phyloP scores from a whole-genome alignment of 2,888 invertebrate species.

The Philopedon plagiatum region DNA sequence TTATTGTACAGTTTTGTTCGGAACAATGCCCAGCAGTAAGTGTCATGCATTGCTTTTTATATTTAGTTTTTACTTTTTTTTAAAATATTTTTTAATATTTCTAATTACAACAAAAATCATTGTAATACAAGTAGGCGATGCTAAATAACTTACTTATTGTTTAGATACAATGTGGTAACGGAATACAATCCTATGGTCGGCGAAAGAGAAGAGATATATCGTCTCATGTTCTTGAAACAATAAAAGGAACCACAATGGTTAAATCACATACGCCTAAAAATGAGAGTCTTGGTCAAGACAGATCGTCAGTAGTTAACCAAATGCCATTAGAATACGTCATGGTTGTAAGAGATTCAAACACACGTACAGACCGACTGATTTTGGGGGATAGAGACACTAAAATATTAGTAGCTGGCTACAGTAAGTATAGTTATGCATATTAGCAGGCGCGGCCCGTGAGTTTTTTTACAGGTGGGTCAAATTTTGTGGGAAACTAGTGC shows the following conservation, averaged over 20 bases:
- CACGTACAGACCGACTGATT: constrained; percentile 76
- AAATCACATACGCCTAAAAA: constrained; percentile 56
- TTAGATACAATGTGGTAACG: constrained; percentile 68
- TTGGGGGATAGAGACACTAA: constrained; percentile 74
- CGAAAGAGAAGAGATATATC: constrained; percentile 61
- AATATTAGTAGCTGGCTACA: constrained; percentile 73
- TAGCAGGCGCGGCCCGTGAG: too few relatives aligned
- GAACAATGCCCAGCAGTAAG: constrained; percentile 77
- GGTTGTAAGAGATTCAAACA: constrained; percentile 72
- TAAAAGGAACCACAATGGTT: constrained; percentile 57
- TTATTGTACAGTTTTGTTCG: constrained; percentile 87
- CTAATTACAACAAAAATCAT: too few relatives aligned
- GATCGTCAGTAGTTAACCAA: constrained; percentile 59
- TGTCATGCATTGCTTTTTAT: constrained; percentile 1
- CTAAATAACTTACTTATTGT: too few relatives aligned
- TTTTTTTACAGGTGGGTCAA: too few relatives aligned
- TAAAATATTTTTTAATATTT: too few relatives aligned
- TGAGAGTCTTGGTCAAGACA: constrained; percentile 39
- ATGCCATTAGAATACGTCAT: constrained; percentile 74
- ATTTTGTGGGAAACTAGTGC: too few relatives aligned
- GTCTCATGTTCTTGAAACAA: constrained; percentile 53
- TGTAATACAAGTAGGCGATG: too few relatives aligned
- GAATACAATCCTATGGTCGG: constrained; percentile 63
- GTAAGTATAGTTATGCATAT: too few relatives aligned
- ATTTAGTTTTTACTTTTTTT: background rate